Evolutionary conservation across 2,113 vertebrate species (phyloP), one percentile per base, ranked within the genome.

Genomic region (Perccottus glenii): DNA sequence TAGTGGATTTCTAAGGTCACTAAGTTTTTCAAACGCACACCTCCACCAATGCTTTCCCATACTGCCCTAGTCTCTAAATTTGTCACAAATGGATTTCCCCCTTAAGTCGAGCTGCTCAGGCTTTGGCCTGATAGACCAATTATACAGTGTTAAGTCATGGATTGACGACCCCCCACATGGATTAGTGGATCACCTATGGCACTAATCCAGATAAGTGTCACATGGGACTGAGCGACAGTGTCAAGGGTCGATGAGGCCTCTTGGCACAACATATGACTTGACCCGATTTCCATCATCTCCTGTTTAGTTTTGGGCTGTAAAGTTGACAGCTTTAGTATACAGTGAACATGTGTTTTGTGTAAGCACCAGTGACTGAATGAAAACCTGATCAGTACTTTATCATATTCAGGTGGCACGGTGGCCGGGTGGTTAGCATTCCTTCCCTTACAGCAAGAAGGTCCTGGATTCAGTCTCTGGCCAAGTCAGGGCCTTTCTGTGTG

Each of bases 191-290:
- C 78, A 84, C 74, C 67, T 84, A 79, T 82, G 75, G 77, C 81
- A 71, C 72, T 86, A 88, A 86, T 86, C 85, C 85, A 88, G 86
- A 85, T 85, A 76, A 78, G 79, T 63, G 68, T 86, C 84, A 70
- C 78, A 68, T 73, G 73, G 73, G 64, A 73, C 64, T 42, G 65
- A 73, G 14, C 38, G 45, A 75, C 35, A 70, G 56, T 50, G 73
- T 60, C 56, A 69, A 55, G 59, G 38, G 72, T 82, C 51, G 19
- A 60, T 59, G 48, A 14, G 51, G 57, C 65, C 71, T 1, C 0
- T 19, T 60, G 52, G 48, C 47, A 58, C 68, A 56, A 50, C 16
- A 9, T 49, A 53, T 67, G 58, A 70, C 51, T 47, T 57, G 9
- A 35, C 48, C 32, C 48, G 65, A 65, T 82, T 67, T 56, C 33